Percentiles rank a stretch among this genome's conserved stretches.
phyloP scores from a whole-genome alignment of 2,797 vertebrate genomes.

The Smutsia gigantea region DNA sequence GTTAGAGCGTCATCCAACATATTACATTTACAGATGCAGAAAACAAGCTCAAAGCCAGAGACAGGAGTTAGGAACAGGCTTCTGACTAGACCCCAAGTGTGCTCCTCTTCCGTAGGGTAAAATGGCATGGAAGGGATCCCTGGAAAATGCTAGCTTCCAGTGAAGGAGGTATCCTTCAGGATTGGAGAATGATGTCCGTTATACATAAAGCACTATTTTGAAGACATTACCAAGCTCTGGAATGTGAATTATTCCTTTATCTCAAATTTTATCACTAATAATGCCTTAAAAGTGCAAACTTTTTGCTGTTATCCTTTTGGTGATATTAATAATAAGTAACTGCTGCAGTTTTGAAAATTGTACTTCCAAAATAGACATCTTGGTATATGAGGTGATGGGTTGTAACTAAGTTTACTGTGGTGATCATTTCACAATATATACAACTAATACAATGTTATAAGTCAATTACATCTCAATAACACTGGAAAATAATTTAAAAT shows the following conservation, averaged over 20 bases:
- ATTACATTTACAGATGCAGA: neutral
- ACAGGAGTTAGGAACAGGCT: neutral
- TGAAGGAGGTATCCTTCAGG: neutral
- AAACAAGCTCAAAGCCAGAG: neutral
- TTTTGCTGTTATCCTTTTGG: constrained; percentile 13
- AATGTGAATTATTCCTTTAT: constrained; percentile 47
- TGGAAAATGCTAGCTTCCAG: neutral
- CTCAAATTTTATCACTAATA: constrained; percentile 13
- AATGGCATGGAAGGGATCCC: neutral
- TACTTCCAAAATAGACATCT: constrained; percentile 15
- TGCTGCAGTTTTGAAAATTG: constrained; percentile 5
- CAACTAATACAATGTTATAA: neutral
- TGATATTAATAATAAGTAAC: neutral
- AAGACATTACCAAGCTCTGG: neutral
- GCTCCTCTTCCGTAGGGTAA: neutral
- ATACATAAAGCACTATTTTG: neutral
- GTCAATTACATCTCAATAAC: neutral
- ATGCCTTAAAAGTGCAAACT: constrained; percentile 3
- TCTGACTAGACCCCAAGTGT: neutral
- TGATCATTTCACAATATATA: neutral
- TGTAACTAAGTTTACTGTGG: neutral
- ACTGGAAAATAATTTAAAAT: neutral
- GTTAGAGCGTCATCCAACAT: neutral
- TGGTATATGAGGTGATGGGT: neutral
- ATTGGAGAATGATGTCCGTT: neutral